Evolutionary conservation across 2,797 vertebrate species (phyloP).

Genomic region (Pristis pectinata): DNA sequence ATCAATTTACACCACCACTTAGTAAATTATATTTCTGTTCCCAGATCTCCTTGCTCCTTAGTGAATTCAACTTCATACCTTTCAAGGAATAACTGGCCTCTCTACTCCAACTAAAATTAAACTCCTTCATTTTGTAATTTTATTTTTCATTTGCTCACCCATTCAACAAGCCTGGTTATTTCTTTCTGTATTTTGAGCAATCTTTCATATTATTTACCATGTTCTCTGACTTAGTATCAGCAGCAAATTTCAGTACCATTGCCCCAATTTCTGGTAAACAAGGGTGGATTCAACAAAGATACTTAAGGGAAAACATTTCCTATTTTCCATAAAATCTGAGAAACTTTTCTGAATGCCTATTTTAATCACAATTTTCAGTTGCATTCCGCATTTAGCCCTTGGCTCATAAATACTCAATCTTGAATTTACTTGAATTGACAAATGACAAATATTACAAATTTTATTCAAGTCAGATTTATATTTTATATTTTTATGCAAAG

Average conservation of each 20-base stretch:
- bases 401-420: no score
- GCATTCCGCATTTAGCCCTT: no score
- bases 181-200: background rate
- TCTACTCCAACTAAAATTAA: background rate
- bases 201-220: background rate
- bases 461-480: background rate
- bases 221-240: no score
- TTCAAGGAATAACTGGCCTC: no score
- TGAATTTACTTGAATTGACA: background rate
- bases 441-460: background rate
- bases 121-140: background rate
- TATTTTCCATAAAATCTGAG: background rate
- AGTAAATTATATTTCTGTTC: no score
- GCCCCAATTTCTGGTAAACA: background rate
- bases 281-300: background rate
- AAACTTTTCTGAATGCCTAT: no score
- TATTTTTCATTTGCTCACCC: background rate
- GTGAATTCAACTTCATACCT: no score
- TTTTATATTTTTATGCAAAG: background rate
- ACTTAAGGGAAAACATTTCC: background rate
- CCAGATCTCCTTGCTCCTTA: no score
- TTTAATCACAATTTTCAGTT: no score
- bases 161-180: background rate
- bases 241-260: background rate
- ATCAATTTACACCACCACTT: no score